Conservation (phyloP, 2,797 vertebrate species). For the Amniataba percoides region DNA sequence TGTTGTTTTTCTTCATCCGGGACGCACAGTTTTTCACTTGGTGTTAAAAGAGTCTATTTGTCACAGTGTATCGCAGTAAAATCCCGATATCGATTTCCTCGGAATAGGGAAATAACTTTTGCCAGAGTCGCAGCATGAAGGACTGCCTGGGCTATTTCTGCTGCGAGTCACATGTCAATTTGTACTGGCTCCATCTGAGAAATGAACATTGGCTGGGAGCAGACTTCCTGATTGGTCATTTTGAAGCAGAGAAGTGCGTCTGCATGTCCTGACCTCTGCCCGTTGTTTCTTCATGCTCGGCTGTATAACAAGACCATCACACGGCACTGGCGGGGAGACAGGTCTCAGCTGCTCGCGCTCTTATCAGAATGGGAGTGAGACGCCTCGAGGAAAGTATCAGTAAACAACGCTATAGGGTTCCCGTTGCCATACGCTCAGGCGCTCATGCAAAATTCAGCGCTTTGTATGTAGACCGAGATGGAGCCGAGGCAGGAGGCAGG, state of each 20-base stretch:
- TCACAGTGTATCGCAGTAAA: conserved; percentile 36
- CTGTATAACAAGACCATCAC: conserved; percentile 81
- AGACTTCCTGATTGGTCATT: conserved; percentile 78
- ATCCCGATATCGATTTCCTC: conserved; percentile 41
- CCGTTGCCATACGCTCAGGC: conserved; percentile 76
- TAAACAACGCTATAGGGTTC: conserved; percentile 86
- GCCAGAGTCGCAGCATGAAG: conserved; percentile 40
- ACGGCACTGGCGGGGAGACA: conserved; percentile 67
- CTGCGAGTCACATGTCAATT: conserved; percentile 73
- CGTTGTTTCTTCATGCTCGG: conserved; percentile 72
- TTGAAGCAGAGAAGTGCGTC: conserved; percentile 69
- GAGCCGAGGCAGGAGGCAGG: conserved; percentile 65
- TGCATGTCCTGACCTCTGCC: conserved; percentile 78
- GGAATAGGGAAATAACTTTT: conserved; percentile 42
- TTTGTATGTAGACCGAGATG: conserved; percentile 71
- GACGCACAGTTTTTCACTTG: background rate
- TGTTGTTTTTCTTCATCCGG: background rate
- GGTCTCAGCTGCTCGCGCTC: conserved; percentile 75
- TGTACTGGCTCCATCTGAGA: conserved; percentile 51
- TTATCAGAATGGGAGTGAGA: conserved; percentile 76
- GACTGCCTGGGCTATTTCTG: conserved; percentile 56
- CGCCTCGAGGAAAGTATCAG: conserved; percentile 90
- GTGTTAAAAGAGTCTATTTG: conserved; percentile 40
- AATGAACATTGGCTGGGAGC: conserved; percentile 66
- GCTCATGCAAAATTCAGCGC: conserved; percentile 82